phyloP scores from a whole-genome alignment of 2,888 invertebrate species.

The Rhagium mordax region DNA sequence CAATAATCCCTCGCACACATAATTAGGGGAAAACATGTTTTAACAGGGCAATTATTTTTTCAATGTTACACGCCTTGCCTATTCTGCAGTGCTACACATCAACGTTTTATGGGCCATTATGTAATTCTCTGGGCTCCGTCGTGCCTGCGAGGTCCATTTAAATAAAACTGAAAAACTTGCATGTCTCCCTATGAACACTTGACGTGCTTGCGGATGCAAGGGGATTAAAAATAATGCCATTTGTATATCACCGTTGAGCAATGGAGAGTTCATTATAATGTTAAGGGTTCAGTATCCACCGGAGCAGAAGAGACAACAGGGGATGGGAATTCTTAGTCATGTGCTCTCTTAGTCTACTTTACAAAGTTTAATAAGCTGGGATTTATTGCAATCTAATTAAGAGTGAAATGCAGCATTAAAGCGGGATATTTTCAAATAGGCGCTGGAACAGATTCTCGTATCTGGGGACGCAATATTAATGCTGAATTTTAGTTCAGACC shows the following conservation, averaged over 20 bases:
- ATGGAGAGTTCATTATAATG: conserved; percentile 58
- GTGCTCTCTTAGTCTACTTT: conserved; percentile 3
- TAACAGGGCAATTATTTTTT: conserved; percentile 28
- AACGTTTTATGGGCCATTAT: conserved; percentile 14
- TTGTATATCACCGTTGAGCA: conserved; percentile 53
- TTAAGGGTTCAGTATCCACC: conserved; percentile 48
- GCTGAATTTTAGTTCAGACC: neutral
- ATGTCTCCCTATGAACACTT: conserved; percentile 43
- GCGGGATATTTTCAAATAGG: neutral
- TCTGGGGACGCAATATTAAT: neutral
- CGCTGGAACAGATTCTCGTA: neutral
- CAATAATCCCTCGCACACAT: conserved; percentile 7
- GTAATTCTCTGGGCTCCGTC: neutral
- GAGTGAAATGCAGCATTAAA: neutral
- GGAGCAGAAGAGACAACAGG: conserved; percentile 45
- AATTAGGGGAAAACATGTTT: conserved; percentile 23
- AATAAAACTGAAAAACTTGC: conserved; percentile 41
- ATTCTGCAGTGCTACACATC: conserved; percentile 2
- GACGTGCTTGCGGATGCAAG: conserved; percentile 48
- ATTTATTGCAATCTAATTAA: conserved; percentile 23
- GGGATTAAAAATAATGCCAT: conserved; percentile 57
- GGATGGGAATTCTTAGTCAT: conserved; percentile 31
- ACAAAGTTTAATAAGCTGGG: conserved; percentile 20
- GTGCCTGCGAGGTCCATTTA: conserved; percentile 30
- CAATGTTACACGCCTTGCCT: conserved; percentile 23